Conservation (phyloP, 2,113 vertebrate species). For the Callorhinus ursinus region DNA sequence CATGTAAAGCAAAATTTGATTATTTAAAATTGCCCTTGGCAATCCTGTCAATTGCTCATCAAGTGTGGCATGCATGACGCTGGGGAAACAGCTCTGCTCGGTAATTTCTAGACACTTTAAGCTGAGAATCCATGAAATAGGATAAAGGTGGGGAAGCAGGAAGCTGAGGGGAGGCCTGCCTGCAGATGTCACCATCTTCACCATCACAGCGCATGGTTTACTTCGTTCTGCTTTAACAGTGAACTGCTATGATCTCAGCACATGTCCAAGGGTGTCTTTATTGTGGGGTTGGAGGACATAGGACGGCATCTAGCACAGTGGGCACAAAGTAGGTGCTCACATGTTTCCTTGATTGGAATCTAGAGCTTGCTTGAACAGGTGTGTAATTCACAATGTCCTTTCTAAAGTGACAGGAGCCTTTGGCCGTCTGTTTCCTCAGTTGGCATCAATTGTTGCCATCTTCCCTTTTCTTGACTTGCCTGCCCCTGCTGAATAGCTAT, state of each 20-base stretch:
- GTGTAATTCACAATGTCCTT: not conserved
- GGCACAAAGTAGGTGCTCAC: not conserved
- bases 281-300: not conserved
- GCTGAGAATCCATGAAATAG: not conserved
- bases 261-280: not conserved
- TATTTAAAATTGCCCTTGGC: not conserved
- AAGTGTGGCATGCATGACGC: not conserved
- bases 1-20: not conserved
- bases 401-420: not conserved
- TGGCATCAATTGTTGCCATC: not conserved
- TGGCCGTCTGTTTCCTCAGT: not conserved
- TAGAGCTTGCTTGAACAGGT: not conserved
- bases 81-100: not conserved
- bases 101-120: not conserved
- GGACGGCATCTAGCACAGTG: not conserved
- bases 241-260: fast-evolving
- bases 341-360: not conserved
- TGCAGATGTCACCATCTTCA: not conserved
- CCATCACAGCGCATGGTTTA: fast-evolving
- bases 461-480: not conserved
- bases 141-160: not conserved
- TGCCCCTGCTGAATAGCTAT: not conserved
- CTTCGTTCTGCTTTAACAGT: not conserved
- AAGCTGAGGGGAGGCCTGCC: not conserved
- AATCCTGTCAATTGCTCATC: not conserved